Conservation (phyloP, 2,113 vertebrate species). For the Psephotus haematonotus region DNA sequence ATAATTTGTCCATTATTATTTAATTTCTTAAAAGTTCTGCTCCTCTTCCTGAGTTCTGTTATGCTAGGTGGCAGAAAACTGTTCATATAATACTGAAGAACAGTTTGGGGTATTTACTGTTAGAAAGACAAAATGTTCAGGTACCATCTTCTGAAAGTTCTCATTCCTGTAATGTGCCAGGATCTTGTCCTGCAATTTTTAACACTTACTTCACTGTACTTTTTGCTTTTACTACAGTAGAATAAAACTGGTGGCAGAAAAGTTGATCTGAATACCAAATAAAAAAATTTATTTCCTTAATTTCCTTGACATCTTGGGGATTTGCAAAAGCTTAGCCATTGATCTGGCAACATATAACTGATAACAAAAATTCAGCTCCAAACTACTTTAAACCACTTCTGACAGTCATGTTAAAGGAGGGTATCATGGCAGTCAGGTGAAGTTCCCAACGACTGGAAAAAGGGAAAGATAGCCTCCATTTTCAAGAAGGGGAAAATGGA, state of each 20-base stretch:
- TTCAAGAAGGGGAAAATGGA: no score
- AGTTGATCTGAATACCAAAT: not conserved
- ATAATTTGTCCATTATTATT: not conserved
- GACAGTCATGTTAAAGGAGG: not conserved
- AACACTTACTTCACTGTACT: not conserved
- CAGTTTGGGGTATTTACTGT: not conserved
- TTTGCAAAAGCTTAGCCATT: not conserved
- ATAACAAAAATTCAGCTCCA: not conserved
- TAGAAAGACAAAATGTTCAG: not conserved
- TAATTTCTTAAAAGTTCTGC: not conserved
- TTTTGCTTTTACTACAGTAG: not conserved
- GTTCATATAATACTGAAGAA: not conserved
- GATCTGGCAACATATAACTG: not conserved
- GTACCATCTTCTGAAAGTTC: not conserved
- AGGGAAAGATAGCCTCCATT: no score
- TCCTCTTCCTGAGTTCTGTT: not conserved
- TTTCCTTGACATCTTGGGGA: not conserved
- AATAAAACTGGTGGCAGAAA: not conserved
- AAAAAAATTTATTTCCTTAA: not conserved
- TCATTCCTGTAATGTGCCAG: not conserved
- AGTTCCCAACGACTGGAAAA: no score
- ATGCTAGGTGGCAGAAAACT: not conserved
- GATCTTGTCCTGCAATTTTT: not conserved
- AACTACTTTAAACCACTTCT: not conserved
- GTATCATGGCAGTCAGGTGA: no score